These are phyloP conservation scores for Epinotia nisella DNA, from an alignment of 2,888 invertebrate genomes.

Conservation along the genomic window DNA sequence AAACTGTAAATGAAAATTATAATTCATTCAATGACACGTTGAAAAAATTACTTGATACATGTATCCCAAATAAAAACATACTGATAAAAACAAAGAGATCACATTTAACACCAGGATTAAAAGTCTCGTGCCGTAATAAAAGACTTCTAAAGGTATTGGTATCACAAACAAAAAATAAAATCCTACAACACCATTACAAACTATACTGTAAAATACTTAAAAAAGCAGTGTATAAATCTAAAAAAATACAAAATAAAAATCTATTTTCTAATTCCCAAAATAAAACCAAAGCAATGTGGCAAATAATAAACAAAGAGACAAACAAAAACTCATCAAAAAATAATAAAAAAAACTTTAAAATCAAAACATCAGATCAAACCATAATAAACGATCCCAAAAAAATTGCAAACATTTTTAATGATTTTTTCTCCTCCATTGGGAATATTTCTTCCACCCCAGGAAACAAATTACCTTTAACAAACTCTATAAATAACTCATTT, in stretches of 20 bases:
- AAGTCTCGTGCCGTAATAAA: no score
- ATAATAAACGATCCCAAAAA: no score
- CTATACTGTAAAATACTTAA: constrained; percentile 8
- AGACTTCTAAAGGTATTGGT: not conserved
- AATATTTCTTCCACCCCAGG: not conserved
- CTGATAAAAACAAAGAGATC: no score
- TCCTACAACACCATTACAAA: not conserved
- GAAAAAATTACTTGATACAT: no score
- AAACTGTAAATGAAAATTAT: no score
- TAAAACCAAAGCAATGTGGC: not conserved
- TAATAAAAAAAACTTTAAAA: not conserved
- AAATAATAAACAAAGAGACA: not conserved
- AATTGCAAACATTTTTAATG: not conserved
- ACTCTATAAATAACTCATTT: not conserved
- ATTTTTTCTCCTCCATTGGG: not conserved
- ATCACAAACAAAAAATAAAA: not conserved
- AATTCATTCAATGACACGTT: no score
- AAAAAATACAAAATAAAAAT: not conserved
- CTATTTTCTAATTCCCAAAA: not conserved
- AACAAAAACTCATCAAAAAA: not conserved
- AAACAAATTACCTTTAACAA: not conserved
- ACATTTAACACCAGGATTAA: no score
- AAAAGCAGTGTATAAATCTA: not conserved
- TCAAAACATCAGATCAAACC: no score
- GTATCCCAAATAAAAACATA: no score